Evolutionary conservation across 2,888 invertebrate species (phyloP).

Genomic region (Caenorhabditis plicata): DNA sequence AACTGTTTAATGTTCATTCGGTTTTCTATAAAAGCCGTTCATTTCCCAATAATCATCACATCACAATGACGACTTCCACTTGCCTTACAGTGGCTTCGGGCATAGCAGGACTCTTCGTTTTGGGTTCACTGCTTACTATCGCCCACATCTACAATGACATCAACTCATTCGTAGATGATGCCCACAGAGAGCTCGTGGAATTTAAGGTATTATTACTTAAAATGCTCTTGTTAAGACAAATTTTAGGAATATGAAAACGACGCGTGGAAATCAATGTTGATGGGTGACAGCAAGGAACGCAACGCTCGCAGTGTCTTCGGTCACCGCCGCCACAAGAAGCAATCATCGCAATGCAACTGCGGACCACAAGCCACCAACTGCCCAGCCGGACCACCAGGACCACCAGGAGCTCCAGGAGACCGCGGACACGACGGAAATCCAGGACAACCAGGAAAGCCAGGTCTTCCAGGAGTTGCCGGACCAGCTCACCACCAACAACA

Average conservation of each 20-base stretch:
- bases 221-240: not conserved
- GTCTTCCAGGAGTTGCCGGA: slow-evolving; percentile 47
- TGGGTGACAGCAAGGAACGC: slow-evolving; percentile 13
- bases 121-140: slow-evolving; percentile 31
- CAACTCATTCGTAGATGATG: slow-evolving; percentile 42
- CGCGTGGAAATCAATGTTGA: slow-evolving; percentile 37
- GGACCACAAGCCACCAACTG: slow-evolving; percentile 34
- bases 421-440: slow-evolving; percentile 29
- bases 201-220: slow-evolving; percentile 22
- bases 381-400: slow-evolving; percentile 47
- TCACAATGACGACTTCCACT: slow-evolving; percentile 33
- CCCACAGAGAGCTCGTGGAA: slow-evolving; percentile 32
- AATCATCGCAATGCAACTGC: slow-evolving; percentile 37
- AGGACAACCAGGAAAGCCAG: slow-evolving; percentile 31
- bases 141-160: slow-evolving; percentile 43
- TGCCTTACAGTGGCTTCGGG: slow-evolving; percentile 32
- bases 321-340: slow-evolving; percentile 22
- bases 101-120: slow-evolving; percentile 27
- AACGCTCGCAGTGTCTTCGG: slow-evolving; percentile 23
- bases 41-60: slow-evolving; percentile 10
- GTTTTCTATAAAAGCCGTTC: slow-evolving; percentile 19
- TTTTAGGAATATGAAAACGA: slow-evolving; percentile 25
- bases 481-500: slow-evolving; percentile 1
- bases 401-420: slow-evolving; percentile 40
- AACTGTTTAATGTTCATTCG: too few species aligned